phyloP scores from a whole-genome alignment of 1,140 invertebrate species.

The Maconellicoccus hirsutus region DNA sequence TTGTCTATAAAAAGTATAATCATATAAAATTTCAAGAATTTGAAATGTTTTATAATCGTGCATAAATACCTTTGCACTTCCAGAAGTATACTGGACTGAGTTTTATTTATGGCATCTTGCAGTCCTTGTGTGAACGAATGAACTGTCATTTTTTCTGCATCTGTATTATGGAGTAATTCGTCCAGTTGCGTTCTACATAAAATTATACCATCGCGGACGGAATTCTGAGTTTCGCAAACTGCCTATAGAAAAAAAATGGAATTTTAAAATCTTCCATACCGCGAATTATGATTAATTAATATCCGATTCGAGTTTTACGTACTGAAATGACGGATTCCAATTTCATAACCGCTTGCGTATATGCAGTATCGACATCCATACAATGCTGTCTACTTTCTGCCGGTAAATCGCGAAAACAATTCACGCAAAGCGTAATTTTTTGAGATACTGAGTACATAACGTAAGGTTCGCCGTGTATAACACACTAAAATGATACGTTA shows the following conservation, averaged over 20 bases:
- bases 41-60: not conserved
- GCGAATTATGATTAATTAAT: no score
- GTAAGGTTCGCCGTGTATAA: conserved; percentile 53
- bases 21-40: not conserved
- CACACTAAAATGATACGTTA: conserved; percentile 49
- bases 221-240: conserved; percentile 47
- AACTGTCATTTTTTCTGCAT: conserved; percentile 51
- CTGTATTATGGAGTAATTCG: conserved; percentile 50
- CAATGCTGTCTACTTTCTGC: conserved; percentile 51
- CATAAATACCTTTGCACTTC: conserved; percentile 45
- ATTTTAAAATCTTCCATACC: no score
- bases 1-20: conserved; percentile 37
- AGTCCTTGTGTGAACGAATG: conserved; percentile 53
- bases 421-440: conserved; percentile 55
- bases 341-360: conserved; percentile 51
- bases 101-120: conserved; percentile 51
- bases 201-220: conserved; percentile 49
- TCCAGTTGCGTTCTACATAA: conserved; percentile 52
- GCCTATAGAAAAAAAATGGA: conserved; percentile 34
- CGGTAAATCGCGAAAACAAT: conserved; percentile 54
- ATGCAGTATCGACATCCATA: conserved; percentile 58
- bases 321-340: conserved; percentile 46
- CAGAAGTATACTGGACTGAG: conserved; percentile 46
- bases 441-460: conserved; percentile 57
- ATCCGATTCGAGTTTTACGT: conserved; percentile 28